phyloP scores from a whole-genome alignment of 2,797 vertebrate species.

The Vespertilio murinus region DNA sequence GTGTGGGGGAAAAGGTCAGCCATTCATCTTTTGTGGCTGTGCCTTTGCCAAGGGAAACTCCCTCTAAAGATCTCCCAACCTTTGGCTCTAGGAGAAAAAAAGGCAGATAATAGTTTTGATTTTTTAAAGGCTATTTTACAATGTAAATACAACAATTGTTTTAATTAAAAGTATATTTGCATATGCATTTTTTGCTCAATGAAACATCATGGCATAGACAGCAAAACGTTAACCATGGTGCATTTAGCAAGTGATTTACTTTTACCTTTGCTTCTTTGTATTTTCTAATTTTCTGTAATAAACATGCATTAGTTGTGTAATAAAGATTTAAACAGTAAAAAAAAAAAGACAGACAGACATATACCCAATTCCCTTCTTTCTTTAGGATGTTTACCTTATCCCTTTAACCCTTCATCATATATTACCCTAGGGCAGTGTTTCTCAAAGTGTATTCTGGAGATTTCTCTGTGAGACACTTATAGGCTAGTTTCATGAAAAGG shows the following conservation, averaged over 20 bases:
- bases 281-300: constrained; percentile 4
- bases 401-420: constrained; percentile 36
- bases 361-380: not conserved
- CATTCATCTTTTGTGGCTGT: not conserved
- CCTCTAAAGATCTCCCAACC: constrained; percentile 3
- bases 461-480: not conserved
- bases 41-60: constrained; percentile 31
- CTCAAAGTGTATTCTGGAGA: constrained; percentile 19
- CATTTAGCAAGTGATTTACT: not conserved
- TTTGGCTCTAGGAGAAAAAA: not conserved
- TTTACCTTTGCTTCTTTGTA: not conserved
- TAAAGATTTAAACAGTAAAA: not conserved
- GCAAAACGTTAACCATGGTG: not conserved
- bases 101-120: not conserved
- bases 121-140: not conserved
- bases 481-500: not conserved
- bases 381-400: not conserved
- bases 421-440: constrained; percentile 28
- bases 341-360: not conserved
- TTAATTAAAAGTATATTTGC: not conserved
- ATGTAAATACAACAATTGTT: not conserved
- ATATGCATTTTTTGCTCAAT: not conserved
- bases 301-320: not conserved
- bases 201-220: not conserved
- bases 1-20: constrained; percentile 60